Evolutionary conservation across 1,140 invertebrate genomes (phyloP).

Genomic region (Camponotus floridanus): DNA sequence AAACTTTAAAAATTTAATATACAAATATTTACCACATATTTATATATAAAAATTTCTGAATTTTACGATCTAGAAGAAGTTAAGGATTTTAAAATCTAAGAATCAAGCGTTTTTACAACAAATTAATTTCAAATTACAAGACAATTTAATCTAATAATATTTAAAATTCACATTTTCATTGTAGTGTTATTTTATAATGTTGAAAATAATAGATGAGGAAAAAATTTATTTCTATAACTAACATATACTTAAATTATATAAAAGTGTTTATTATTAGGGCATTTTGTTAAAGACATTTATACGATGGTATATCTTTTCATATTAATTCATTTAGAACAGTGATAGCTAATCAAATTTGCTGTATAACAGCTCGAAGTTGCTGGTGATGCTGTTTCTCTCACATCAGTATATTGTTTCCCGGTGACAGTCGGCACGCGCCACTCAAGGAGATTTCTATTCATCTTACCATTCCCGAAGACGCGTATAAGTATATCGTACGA

Average conservation of each 20-base stretch:
- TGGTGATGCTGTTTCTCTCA: neutral
- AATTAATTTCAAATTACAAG: neutral
- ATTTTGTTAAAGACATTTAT: neutral
- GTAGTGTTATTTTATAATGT: no score
- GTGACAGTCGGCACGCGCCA: slow-evolving; percentile 81
- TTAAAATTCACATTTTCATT: no score
- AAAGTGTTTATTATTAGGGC: no score
- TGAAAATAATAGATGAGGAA: no score
- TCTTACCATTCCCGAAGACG: slow-evolving; percentile 80
- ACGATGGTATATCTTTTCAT: neutral
- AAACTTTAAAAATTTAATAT: neutral
- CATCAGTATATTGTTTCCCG: slow-evolving; percentile 16
- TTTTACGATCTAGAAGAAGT: neutral
- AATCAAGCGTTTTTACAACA: neutral
- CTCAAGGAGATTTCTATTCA: slow-evolving; percentile 79
- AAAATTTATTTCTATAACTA: no score
- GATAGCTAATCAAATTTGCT: neutral
- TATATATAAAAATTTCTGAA: neutral
- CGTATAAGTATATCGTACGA: slow-evolving; percentile 79
- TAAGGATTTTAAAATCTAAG: neutral
- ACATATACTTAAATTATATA: neutral
- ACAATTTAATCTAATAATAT: neutral
- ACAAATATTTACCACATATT: neutral
- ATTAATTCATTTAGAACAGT: neutral
- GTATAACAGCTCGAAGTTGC: neutral